These are phyloP conservation scores for Bombus difficillimus DNA, from an alignment of 1,140 invertebrate genomes.

Conservation along the genomic window DNA sequence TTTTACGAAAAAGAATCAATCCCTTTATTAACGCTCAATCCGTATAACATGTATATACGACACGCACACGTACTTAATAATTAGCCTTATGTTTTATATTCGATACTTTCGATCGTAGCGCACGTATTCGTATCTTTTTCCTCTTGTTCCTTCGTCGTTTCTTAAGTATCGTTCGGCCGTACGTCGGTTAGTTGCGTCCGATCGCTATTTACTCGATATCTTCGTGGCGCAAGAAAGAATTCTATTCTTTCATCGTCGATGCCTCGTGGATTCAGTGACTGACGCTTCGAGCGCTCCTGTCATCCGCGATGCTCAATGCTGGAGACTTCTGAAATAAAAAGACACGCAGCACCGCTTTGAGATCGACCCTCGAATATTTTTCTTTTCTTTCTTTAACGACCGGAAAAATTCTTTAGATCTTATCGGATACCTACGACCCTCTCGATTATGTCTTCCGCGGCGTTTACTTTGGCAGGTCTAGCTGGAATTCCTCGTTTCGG, in stretches of 20 bases:
- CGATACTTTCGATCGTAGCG: conserved; percentile 8
- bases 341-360: no score
- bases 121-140: neutral
- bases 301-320: conserved; percentile 71
- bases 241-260: neutral
- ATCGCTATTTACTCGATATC: neutral
- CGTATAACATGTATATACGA: conserved; percentile 38
- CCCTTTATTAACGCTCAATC: conserved; percentile 48
- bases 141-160: neutral
- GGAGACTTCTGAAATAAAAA: conserved; percentile 76
- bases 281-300: conserved; percentile 72
- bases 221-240: neutral
- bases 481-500: conserved; percentile 86
- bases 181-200: neutral
- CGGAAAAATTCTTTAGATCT: conserved; percentile 2
- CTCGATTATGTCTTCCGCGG: conserved; percentile 85
- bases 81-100: conserved; percentile 21
- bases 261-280: conserved; percentile 72
- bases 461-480: conserved; percentile 85
- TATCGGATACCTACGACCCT: conserved; percentile 74
- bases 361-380: neutral
- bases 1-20: conserved; percentile 51
- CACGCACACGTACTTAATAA: conserved; percentile 46
- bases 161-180: neutral
- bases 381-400: neutral